A percentile compares a stretch with the other conserved stretches of the same genome.
phyloP scores from a whole-genome alignment of 2,888 invertebrate genomes.

The Perizoma flavofasciatum region DNA sequence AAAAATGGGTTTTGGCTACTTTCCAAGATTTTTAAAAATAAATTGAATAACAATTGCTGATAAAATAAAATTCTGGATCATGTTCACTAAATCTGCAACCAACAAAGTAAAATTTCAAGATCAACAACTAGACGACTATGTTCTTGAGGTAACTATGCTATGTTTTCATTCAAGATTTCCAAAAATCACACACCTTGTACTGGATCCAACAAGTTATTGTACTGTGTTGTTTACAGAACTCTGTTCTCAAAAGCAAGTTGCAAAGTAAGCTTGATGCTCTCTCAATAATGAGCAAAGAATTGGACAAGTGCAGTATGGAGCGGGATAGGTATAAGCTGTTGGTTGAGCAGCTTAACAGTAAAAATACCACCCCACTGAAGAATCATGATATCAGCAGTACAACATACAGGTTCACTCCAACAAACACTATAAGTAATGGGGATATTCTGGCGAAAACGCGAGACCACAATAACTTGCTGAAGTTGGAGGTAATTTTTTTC shows the following conservation, averaged over 20 bases:
- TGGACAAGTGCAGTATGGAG: constrained; percentile 91
- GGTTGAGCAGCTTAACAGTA: constrained; percentile 89
- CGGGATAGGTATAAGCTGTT: constrained; percentile 91
- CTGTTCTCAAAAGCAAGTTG: constrained; percentile 87
- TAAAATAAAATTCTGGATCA: constrained; percentile 12
- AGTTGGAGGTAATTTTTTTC: constrained; percentile 66
- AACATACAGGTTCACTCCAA: constrained; percentile 62
- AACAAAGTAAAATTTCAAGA: constrained; percentile 76
- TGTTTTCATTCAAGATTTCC: too few species aligned
- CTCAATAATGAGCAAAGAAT: constrained; percentile 89
- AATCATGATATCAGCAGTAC: constrained; percentile 51
- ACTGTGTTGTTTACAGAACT: constrained; percentile 72
- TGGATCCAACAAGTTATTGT: not conserved
- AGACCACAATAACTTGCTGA: constrained; percentile 84
- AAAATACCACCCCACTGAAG: constrained; percentile 51
- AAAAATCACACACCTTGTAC: not conserved
- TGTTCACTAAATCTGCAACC: constrained; percentile 33
- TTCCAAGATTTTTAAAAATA: too few species aligned
- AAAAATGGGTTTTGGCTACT: too few species aligned
- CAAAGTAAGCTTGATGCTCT: constrained; percentile 93
- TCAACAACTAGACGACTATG: constrained; percentile 74
- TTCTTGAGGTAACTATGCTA: constrained; percentile 61
- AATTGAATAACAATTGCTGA: not conserved
- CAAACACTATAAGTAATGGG: constrained; percentile 79
- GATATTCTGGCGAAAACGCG: constrained; percentile 84